phyloP scores from a whole-genome alignment of 2,797 vertebrate genomes.

The Amphiprion clarkii region DNA sequence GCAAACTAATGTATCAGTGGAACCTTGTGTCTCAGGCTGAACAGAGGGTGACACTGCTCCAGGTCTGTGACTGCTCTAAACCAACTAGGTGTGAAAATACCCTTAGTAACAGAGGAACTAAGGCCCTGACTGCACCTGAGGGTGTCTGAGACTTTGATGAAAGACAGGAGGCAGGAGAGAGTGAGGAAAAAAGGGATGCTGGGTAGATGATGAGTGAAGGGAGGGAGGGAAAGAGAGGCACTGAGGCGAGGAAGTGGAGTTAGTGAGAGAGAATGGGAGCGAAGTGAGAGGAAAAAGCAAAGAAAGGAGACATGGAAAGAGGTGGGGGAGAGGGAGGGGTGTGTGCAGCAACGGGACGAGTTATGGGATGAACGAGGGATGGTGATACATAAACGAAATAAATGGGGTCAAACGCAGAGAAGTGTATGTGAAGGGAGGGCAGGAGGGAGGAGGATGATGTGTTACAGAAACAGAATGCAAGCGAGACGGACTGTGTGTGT shows the following conservation, averaged over 20 bases:
- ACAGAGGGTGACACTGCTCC: constrained; percentile 30
- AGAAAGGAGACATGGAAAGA: constrained; percentile 6
- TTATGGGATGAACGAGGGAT: constrained; percentile 24
- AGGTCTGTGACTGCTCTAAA: constrained; percentile 42
- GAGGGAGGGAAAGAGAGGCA: constrained; percentile 1
- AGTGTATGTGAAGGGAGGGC: constrained; percentile 18
- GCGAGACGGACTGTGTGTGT: constrained; percentile 25
- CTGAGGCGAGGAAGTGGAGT: background rate
- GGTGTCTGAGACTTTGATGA: constrained; percentile 45
- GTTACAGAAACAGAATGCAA: constrained; percentile 37
- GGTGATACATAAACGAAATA: constrained; percentile 55
- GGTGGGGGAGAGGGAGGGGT: background rate
- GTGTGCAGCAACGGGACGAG: constrained; percentile 16
- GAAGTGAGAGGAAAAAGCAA: background rate
- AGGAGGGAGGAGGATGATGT: constrained; percentile 17
- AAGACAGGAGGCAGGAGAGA: constrained; percentile 25
- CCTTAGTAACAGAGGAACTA: constrained; percentile 39
- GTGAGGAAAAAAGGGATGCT: background rate
- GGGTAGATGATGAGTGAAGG: constrained; percentile 13
- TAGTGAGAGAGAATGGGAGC: background rate
- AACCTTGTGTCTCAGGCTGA: constrained; percentile 22
- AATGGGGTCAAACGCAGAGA: constrained; percentile 52
- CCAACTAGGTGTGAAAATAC: constrained; percentile 56
- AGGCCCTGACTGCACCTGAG: constrained; percentile 38
- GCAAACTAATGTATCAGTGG: constrained; percentile 10